A percentile compares a stretch with the other conserved stretches of the same genome.
phyloP scores from a whole-genome alignment of 1,140 invertebrate species.

The Mylabris phalerata region DNA sequence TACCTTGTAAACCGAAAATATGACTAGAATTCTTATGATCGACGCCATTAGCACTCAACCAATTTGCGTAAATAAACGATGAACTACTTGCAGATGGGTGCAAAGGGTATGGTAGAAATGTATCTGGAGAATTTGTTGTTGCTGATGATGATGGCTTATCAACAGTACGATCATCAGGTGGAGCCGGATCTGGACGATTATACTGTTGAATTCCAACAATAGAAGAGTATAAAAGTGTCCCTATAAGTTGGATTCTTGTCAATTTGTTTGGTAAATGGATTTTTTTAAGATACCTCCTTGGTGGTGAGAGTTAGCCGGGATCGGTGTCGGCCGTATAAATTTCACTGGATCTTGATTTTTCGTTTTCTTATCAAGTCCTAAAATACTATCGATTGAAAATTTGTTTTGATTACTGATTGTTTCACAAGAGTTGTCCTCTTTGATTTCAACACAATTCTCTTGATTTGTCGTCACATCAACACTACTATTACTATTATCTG shows the following conservation, averaged over 20 bases:
- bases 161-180: conserved; percentile 25
- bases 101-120: conserved; percentile 25
- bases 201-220: conserved; percentile 30
- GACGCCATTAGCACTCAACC: conserved; percentile 19
- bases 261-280: not conserved
- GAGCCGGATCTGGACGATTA: conserved; percentile 18
- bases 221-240: conserved; percentile 26
- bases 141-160: conserved; percentile 18
- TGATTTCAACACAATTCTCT: conserved; percentile 23
- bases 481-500: conserved; percentile 28
- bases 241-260: conserved; percentile 11
- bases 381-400: conserved; percentile 39
- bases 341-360: conserved; percentile 17
- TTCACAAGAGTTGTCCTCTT: conserved; percentile 14
- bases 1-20: conserved; percentile 37
- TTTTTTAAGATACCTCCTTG: conserved; percentile 2
- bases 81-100: conserved; percentile 22
- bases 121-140: conserved; percentile 11
- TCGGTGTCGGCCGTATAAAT: conserved; percentile 31
- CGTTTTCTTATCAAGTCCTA: conserved; percentile 26
- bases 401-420: conserved; percentile 29
- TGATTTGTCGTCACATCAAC: conserved; percentile 19
- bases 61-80: conserved; percentile 31
- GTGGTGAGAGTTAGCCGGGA: conserved; percentile 13
- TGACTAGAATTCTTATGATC: conserved; percentile 33